Evolutionary conservation across 2,113 vertebrate genomes (phyloP).

Genomic region (Amia ocellicauda): DNA sequence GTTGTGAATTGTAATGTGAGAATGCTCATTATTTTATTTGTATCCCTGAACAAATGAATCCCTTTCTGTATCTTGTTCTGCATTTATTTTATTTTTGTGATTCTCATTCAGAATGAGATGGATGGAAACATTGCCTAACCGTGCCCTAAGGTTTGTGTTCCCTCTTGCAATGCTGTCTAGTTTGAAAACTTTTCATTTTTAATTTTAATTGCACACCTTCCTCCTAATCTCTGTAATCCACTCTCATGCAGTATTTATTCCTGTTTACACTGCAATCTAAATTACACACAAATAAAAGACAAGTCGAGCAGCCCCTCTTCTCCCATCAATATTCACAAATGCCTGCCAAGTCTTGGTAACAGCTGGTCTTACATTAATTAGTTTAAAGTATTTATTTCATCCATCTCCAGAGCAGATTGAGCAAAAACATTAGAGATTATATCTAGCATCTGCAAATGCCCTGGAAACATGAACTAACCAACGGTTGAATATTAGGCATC

Average conservation of each 20-base stretch:
- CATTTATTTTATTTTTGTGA: too few species aligned
- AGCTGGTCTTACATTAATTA: conserved; percentile 99
- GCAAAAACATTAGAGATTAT: conserved; percentile 99
- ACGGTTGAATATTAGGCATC: conserved; percentile 88
- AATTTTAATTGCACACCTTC: conserved; percentile 43
- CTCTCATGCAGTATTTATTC: conserved; percentile 90
- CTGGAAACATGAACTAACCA: conserved; percentile 94
- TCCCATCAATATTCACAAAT: conserved; percentile 98
- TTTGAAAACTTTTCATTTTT: conserved; percentile 4
- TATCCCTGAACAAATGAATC: too few species aligned
- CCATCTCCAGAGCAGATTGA: conserved; percentile 99
- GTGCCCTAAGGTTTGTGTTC: neutral
- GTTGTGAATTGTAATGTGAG: too few species aligned
- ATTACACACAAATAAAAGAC: conserved; percentile 95
- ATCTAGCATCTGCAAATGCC: conserved; percentile 99
- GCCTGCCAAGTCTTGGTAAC: conserved; percentile 99
- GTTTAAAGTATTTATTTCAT: conserved; percentile 99
- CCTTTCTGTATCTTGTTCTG: too few species aligned
- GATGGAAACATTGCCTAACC: neutral
- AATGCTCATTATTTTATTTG: too few species aligned
- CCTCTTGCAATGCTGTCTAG: neutral
- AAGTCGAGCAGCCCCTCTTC: conserved; percentile 84
- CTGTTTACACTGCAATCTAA: conserved; percentile 93
- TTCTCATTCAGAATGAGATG: too few species aligned
- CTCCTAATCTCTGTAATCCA: conserved; percentile 56